A percentile compares a stretch with the other conserved stretches of the same genome.
phyloP scores from a whole-genome alignment of 1,140 invertebrate species.

The Heliconius hewitsoni region DNA sequence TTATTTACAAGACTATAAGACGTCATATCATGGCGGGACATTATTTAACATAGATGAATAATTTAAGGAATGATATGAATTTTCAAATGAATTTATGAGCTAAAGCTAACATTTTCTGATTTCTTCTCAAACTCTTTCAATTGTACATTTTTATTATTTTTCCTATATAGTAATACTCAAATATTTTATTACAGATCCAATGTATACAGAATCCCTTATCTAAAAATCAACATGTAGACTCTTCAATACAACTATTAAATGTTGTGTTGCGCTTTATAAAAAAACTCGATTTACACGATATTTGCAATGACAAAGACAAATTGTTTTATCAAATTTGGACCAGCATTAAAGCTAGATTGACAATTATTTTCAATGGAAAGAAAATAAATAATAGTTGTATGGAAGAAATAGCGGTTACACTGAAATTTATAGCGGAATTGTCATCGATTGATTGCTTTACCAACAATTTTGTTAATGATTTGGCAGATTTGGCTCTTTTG shows the following conservation, averaged over 20 bases:
- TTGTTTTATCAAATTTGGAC: slow-evolving; percentile 62
- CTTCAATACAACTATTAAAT: slow-evolving; percentile 61
- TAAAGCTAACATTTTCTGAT: no score
- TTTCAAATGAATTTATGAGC: no score
- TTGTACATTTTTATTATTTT: no score
- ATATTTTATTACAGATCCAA: slow-evolving; percentile 53
- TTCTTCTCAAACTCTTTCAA: no score
- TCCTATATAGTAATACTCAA: background rate
- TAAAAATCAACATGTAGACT: slow-evolving; percentile 56
- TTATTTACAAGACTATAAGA: no score
- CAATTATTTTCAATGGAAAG: slow-evolving; percentile 45
- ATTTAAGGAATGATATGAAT: no score
- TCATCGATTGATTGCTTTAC: slow-evolving; percentile 61
- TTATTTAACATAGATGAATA: no score
- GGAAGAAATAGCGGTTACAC: slow-evolving; percentile 55
- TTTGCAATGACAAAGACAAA: slow-evolving; percentile 65
- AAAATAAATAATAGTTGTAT: slow-evolving; percentile 42
- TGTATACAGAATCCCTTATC: slow-evolving; percentile 52
- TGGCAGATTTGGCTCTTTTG: slow-evolving; percentile 51
- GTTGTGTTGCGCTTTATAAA: slow-evolving; percentile 61
- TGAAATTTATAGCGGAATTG: slow-evolving; percentile 67
- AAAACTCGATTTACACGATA: slow-evolving; percentile 60
- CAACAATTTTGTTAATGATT: slow-evolving; percentile 55
- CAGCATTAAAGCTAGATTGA: slow-evolving; percentile 54
- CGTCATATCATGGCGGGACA: no score